Evolutionary conservation across 2,888 invertebrate genomes (phyloP).

Genomic region (Amaurobius ferox): DNA sequence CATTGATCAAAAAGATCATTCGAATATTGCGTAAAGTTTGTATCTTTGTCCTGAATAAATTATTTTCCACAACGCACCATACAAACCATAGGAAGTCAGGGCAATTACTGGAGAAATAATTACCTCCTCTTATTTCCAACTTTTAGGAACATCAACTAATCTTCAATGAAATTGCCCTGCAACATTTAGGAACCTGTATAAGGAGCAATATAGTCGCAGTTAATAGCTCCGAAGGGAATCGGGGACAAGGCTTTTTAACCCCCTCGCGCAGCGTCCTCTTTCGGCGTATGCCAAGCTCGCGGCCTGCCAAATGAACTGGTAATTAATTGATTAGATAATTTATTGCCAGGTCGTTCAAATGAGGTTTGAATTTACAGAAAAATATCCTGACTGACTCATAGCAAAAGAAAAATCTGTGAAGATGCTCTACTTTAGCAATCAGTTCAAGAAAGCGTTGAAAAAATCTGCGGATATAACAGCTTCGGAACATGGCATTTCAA

Average conservation of each 20-base stretch:
- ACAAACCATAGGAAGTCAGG: background rate
- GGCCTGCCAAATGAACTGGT: constrained; percentile 58
- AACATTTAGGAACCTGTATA: constrained; percentile 21
- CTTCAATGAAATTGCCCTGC: constrained; percentile 35
- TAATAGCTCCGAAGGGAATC: constrained; percentile 57
- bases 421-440: too few species aligned
- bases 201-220: constrained; percentile 46
- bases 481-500: too few species aligned
- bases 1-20: too few species aligned
- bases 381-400: too few species aligned
- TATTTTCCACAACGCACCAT: background rate
- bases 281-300: constrained; percentile 55
- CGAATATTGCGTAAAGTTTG: too few species aligned
- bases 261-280: constrained; percentile 43
- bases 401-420: too few species aligned
- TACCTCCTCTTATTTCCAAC: background rate
- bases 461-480: too few species aligned
- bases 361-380: too few species aligned
- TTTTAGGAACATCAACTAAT: constrained; percentile 43
- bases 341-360: background rate
- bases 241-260: constrained; percentile 70
- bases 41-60: too few species aligned
- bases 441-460: too few species aligned
- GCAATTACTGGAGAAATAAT: background rate
- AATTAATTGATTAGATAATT: constrained; percentile 48